Evolutionary conservation across 2,797 vertebrate genomes (phyloP).

Genomic region (Phataginus tricuspis): DNA sequence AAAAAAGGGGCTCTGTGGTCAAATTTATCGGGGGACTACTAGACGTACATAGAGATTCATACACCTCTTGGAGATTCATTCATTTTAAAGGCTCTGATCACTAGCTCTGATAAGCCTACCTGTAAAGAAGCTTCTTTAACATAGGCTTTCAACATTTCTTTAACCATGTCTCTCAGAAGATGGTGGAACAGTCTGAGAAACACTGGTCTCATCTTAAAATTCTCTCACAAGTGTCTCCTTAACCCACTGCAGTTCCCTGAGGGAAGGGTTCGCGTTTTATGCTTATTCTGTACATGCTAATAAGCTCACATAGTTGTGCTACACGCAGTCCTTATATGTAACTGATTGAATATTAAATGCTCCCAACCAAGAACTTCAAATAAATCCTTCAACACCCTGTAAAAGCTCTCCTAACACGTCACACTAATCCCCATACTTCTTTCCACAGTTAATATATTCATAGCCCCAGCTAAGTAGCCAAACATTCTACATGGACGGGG

Average conservation of each 20-base stretch:
- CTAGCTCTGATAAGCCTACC: neutral
- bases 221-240: neutral
- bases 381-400: neutral
- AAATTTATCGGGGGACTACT: neutral
- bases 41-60: neutral
- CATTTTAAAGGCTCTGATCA: constrained; percentile 14
- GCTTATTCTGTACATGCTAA: neutral
- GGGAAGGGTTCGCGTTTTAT: neutral
- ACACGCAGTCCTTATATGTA: neutral
- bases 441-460: neutral
- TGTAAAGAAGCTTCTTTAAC: neutral
- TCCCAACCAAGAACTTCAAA: neutral
- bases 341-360: neutral
- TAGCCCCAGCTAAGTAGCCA: neutral
- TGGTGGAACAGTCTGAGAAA: neutral
- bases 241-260: neutral
- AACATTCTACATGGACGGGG: neutral
- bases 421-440: neutral
- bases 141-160: neutral
- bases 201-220: neutral
- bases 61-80: neutral
- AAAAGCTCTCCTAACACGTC: neutral
- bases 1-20: neutral
- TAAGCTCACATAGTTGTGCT: neutral
- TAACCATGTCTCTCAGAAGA: neutral